A percentile compares a stretch with the other conserved stretches of the same genome.
Conservation (phyloP, 2,797 vertebrate species). For the Bovichtus diacanthus region DNA sequence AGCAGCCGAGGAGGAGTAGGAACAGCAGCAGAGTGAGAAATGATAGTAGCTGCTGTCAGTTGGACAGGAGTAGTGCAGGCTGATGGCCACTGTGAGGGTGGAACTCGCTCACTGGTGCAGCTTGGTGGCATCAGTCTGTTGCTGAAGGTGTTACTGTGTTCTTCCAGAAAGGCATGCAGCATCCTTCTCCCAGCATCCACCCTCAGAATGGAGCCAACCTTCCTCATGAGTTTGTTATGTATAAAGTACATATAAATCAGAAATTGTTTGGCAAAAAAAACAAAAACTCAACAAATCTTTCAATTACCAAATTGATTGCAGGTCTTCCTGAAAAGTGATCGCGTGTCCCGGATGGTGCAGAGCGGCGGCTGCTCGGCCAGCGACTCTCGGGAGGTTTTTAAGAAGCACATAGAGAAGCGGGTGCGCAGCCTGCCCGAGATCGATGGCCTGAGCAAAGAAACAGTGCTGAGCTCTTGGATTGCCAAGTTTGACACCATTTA, state of each 20-base stretch:
- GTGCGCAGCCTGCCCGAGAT: conserved; percentile 98
- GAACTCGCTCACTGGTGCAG: background rate
- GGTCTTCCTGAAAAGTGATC: conserved; percentile 98
- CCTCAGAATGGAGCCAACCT: background rate
- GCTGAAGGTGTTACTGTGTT: background rate
- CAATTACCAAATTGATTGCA: conserved; percentile 57
- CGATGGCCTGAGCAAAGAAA: conserved; percentile 98
- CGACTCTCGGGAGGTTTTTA: conserved; percentile 97
- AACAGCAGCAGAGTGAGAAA: background rate
- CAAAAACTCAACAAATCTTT: background rate
- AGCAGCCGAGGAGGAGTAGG: conserved; percentile 1
- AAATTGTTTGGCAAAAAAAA: background rate
- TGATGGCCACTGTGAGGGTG: background rate
- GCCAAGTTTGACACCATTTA: conserved; percentile 99
- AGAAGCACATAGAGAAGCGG: conserved; percentile 98
- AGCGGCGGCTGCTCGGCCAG: conserved; percentile 96
- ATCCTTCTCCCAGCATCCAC: background rate
- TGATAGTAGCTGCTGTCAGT: background rate
- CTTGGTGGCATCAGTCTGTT: background rate
- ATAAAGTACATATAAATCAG: background rate
- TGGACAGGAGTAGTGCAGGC: background rate
- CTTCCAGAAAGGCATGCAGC: background rate
- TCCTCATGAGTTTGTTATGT: background rate
- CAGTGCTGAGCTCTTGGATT: conserved; percentile 98
- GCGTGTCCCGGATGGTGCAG: conserved; percentile 97